phyloP scores from a whole-genome alignment of 2,113 vertebrate genomes.

The Rhineura floridana region DNA sequence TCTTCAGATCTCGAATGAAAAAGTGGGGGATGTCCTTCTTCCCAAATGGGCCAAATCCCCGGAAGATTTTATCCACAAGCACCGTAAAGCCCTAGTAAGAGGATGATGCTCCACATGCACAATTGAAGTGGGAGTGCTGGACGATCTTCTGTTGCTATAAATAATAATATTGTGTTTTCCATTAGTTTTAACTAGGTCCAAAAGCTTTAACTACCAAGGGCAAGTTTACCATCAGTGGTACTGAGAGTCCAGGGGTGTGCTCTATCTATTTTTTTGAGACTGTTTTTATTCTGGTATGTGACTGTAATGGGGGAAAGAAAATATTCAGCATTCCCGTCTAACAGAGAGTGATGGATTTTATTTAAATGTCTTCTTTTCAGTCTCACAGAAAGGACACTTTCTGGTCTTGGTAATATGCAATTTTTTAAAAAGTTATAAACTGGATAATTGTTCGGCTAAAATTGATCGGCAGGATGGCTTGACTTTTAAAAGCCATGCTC shows the following conservation, averaged over 20 bases:
- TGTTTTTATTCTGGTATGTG: not conserved
- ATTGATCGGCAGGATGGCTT: not conserved
- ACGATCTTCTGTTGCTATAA: not conserved
- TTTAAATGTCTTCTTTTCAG: not conserved
- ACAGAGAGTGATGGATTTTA: not conserved
- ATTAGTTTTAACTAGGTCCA: not conserved
- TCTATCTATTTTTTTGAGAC: not conserved
- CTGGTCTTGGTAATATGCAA: not conserved
- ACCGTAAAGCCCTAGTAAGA: slow-evolving; percentile 90
- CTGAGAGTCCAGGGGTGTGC: not conserved
- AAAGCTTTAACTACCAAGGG: not conserved
- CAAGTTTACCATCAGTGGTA: not conserved
- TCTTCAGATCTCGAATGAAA: slow-evolving; percentile 91
- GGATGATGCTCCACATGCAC: not conserved
- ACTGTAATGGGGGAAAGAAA: not conserved
- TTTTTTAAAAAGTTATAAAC: no score
- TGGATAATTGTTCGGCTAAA: not conserved
- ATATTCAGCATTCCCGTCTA: no score
- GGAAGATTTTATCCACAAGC: slow-evolving; percentile 94
- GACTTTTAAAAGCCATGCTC: not conserved
- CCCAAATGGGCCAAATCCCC: slow-evolving; percentile 89
- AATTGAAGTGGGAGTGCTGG: not conserved
- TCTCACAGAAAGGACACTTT: not conserved
- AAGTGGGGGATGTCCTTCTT: slow-evolving; percentile 87
- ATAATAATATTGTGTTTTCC: not conserved